Evolutionary conservation across 2,888 invertebrate species (phyloP).

Genomic region (Neocrepidodera transversa): DNA sequence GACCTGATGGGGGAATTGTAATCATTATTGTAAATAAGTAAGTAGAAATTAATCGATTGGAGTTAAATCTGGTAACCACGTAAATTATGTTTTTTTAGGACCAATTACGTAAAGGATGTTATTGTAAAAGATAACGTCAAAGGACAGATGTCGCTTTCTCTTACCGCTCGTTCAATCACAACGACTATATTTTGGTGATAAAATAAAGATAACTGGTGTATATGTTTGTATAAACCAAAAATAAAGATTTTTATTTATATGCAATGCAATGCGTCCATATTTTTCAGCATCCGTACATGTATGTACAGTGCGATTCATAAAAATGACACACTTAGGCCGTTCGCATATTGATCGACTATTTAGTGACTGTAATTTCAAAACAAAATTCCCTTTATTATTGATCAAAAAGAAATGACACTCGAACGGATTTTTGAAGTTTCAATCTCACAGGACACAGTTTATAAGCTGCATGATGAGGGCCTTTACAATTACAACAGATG

Average conservation of each 20-base stretch:
- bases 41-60: slow-evolving; percentile 21
- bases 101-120: neutral
- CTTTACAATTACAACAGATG: slow-evolving; percentile 64
- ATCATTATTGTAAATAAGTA: slow-evolving; percentile 65
- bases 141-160: slow-evolving; percentile 1
- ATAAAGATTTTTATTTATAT: too few species aligned
- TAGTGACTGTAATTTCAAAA: too few species aligned
- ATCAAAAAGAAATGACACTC: slow-evolving; percentile 35
- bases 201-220: too few species aligned
- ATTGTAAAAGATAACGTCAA: neutral
- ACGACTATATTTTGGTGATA: slow-evolving; percentile 7
- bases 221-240: too few species aligned
- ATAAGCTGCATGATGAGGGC: slow-evolving; percentile 64
- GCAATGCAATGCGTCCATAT: too few species aligned
- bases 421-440: slow-evolving; percentile 58
- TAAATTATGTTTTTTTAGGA: slow-evolving; percentile 1
- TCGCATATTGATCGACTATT: too few species aligned
- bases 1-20: slow-evolving; percentile 62
- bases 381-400: slow-evolving; percentile 21
- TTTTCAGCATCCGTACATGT: too few species aligned
- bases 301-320: too few species aligned
- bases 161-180: neutral
- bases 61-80: neutral
- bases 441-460: slow-evolving; percentile 62
- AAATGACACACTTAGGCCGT: too few species aligned